phyloP scores from a whole-genome alignment of 2,888 invertebrate genomes.

The Seira sanloemensis region DNA sequence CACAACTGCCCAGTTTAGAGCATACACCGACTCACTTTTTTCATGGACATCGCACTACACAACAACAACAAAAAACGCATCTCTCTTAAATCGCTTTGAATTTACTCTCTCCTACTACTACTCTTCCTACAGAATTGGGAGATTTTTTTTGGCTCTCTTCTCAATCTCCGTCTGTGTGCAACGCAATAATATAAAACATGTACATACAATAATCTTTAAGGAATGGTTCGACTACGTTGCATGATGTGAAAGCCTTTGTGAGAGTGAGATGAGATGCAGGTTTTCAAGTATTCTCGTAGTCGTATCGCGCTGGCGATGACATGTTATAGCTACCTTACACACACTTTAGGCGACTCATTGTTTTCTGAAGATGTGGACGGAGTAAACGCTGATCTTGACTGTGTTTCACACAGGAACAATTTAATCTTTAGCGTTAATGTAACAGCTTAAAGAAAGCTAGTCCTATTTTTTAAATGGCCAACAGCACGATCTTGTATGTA shows the following conservation, averaged over 20 bases:
- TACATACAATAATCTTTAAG: not conserved
- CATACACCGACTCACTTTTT: slow-evolving; percentile 41
- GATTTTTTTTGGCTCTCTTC: not conserved
- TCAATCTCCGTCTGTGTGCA: too few species aligned
- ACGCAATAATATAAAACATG: too few species aligned
- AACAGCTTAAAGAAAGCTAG: too few species aligned
- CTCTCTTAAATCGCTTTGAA: slow-evolving; percentile 6
- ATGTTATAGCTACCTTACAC: not conserved
- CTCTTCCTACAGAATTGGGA: not conserved
- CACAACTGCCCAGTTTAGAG: slow-evolving; percentile 56
- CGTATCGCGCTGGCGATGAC: not conserved
- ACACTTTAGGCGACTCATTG: not conserved
- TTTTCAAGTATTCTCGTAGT: not conserved
- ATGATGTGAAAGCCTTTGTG: too few species aligned
- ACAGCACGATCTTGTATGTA: too few species aligned
- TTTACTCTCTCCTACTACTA: not conserved
- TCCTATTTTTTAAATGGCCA: too few species aligned
- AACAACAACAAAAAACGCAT: slow-evolving; percentile 12
- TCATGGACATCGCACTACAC: slow-evolving; percentile 42
- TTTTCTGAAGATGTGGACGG: not conserved
- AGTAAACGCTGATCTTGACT: not conserved
- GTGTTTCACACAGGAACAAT: not conserved
- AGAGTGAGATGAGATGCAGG: not conserved
- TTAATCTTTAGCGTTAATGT: not conserved
- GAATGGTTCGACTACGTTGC: not conserved